A percentile compares a stretch with the other conserved stretches of the same genome.
These are phyloP conservation scores for Bombus superbus DNA, from an alignment of 1,140 invertebrate genomes.

Conservation along the genomic window DNA sequence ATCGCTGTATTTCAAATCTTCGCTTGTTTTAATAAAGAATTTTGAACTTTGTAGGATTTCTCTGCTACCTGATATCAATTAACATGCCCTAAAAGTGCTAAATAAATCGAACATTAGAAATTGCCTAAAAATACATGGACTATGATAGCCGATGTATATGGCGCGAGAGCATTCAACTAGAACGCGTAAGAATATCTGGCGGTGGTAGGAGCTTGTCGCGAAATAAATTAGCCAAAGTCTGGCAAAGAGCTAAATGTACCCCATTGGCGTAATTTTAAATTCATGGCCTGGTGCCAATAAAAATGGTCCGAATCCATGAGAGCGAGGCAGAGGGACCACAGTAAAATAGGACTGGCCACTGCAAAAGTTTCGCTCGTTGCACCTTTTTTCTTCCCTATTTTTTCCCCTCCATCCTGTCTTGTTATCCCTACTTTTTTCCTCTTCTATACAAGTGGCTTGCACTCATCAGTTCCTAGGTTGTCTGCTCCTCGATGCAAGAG, in stretches of 20 bases:
- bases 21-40: neutral
- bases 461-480: neutral
- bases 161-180: neutral
- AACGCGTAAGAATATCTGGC: constrained; percentile 57
- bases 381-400: neutral
- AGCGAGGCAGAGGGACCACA: neutral
- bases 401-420: neutral
- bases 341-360: constrained; percentile 42
- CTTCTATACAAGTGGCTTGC: neutral
- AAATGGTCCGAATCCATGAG: constrained; percentile 36
- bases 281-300: constrained; percentile 66
- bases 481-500: constrained; percentile 2
- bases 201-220: constrained; percentile 55
- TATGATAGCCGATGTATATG: neutral
- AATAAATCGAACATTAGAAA: neutral
- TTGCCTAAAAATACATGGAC: neutral
- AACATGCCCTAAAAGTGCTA: neutral
- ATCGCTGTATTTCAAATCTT: too few relatives aligned
- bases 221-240: constrained; percentile 64
- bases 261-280: constrained; percentile 70
- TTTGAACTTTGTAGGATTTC: neutral
- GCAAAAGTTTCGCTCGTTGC: constrained; percentile 39
- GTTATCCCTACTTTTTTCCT: constrained; percentile 10
- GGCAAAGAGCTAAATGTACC: constrained; percentile 68
- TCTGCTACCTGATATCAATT: neutral